These are phyloP conservation scores for Gadopsis bispinosus DNA, from an alignment of 2,797 vertebrate genomes.

Conservation along the genomic window DNA sequence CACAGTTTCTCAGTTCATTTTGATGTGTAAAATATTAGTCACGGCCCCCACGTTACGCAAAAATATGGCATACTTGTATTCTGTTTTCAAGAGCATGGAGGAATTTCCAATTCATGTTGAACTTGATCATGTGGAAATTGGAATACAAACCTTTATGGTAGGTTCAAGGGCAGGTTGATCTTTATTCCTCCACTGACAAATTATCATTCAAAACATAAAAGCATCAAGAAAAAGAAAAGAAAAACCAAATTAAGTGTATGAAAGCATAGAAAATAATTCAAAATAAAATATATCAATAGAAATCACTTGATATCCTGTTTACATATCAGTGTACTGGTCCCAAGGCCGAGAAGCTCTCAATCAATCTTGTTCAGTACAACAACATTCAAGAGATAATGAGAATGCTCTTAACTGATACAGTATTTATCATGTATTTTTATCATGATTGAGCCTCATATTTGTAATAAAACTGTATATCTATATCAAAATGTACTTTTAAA, in stretches of 20 bases:
- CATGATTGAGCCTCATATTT: neutral
- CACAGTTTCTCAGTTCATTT: neutral
- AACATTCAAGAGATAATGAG: neutral
- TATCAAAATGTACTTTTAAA: neutral
- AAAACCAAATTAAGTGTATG: neutral
- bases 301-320: neutral
- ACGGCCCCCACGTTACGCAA: too few species aligned
- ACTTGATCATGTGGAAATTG: neutral
- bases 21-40: neutral
- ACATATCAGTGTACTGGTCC: neutral
- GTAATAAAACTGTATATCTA: neutral
- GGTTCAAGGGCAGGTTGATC: neutral
- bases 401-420: neutral
- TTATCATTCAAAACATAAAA: slow-evolving; percentile 1
- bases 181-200: neutral
- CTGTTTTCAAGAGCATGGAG: neutral
- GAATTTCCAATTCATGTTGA: neutral
- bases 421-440: neutral
- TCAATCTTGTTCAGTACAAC: neutral
- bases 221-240: neutral
- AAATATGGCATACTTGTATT: neutral
- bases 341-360: neutral
- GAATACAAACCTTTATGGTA: neutral
- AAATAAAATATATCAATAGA: neutral
- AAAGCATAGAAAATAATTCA: neutral